Evolutionary conservation across 2,113 vertebrate genomes (phyloP), one percentile per base, ranked within the genome.

Genomic region (Phaethornis superciliosus): DNA sequence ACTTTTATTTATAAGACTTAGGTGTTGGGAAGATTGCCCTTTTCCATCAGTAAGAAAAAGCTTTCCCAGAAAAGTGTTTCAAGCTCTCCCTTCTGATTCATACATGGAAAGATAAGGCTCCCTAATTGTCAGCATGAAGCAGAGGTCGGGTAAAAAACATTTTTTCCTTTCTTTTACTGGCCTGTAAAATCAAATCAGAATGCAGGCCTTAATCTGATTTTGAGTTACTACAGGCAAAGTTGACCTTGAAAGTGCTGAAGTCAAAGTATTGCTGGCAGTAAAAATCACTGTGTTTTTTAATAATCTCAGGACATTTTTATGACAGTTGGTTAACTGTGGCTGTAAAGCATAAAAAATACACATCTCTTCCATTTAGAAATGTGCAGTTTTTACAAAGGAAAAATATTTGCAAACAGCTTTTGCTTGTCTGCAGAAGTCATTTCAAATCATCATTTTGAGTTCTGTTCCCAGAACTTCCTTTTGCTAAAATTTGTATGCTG

Each of bases 161-260:
- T 64, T 88, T 81, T 67, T 24, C 16, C 28, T 70, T 76, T 52
- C n/a, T 51, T 79, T 79, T 65, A 54, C 40, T 84, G 62, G 15
- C 44, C 46, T 92, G 27, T 89, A 69, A 95, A 92, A 67, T 83
- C 83, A 90, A 78, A 81, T 21, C 52, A 72, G 55, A 70, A 55
- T 23, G 13, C 22, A 65, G 63, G 47, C 62, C 20, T 40, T 91
- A 54, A 74, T 82, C 85, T 93, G 81, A 51, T 82, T 81, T 74
- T 63, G 33, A 71, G 30, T 78, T 84, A 62, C 32, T 69, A 15
- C 51, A 37, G 56, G 33, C 64, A 60, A 32, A 60, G 33, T 15
- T 86, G 68, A 81, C 82, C 65, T 83, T 90, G 72, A 56, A 88
- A 88, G 40, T 78, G 70, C 54, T 76, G 49, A 84, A 95, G 75